Evolutionary conservation across 2,797 vertebrate species (phyloP).

Genomic region (Tenualosa ilisha): DNA sequence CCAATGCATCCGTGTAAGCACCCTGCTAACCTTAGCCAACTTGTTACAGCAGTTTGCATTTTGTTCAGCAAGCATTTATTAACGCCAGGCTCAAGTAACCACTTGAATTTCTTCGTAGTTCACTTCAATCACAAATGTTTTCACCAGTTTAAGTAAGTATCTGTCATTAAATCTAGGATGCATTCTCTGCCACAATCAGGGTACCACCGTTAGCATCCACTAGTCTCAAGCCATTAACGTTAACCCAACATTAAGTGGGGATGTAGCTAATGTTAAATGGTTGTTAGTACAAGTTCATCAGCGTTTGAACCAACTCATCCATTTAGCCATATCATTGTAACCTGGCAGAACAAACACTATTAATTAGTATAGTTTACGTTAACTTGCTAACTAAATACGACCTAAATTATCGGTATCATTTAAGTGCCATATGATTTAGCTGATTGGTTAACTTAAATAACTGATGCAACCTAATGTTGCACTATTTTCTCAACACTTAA

Average conservation of each 20-base stretch:
- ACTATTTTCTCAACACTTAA: not conserved
- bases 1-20: not conserved
- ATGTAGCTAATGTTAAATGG: not conserved
- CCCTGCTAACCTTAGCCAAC: not conserved
- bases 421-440: too few species aligned
- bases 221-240: not conserved
- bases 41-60: not conserved
- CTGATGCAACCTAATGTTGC: not conserved
- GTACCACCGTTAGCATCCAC: not conserved
- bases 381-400: too few species aligned
- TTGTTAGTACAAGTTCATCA: not conserved
- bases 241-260: not conserved
- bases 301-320: not conserved
- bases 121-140: not conserved
- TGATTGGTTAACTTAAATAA: too few species aligned
- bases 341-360: not conserved
- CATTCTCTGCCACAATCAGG: too few species aligned
- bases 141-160: not conserved
- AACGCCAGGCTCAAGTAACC: not conserved
- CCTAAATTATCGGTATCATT: too few species aligned
- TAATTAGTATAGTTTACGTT: not conserved
- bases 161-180: not conserved
- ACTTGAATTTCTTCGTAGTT: not conserved
- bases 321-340: not conserved
- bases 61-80: not conserved